These are phyloP conservation scores for Maniola hyperantus DNA, from an alignment of 2,888 invertebrate genomes.

Conservation along the genomic window DNA sequence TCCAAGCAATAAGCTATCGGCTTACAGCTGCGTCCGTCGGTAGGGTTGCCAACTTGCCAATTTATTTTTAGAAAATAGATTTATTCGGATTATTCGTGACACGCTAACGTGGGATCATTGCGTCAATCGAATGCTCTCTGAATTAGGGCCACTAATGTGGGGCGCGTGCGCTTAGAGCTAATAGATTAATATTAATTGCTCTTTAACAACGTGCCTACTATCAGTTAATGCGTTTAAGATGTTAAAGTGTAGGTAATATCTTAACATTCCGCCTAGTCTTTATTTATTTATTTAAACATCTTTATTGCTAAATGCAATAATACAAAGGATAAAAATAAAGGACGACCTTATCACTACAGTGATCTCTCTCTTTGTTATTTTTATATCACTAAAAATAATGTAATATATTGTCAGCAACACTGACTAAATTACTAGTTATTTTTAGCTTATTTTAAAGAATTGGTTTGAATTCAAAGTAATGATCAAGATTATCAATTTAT, in stretches of 20 bases:
- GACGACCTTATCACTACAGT: too few relatives aligned
- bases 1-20: constrained; percentile 75
- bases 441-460: too few relatives aligned
- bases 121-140: constrained; percentile 50
- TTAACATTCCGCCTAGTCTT: not conserved
- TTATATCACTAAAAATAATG: too few relatives aligned
- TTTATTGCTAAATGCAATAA: too few relatives aligned
- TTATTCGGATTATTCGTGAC: constrained; percentile 65
- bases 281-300: too few relatives aligned
- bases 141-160: constrained; percentile 31
- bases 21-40: constrained; percentile 69
- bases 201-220: not conserved
- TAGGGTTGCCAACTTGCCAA: constrained; percentile 77
- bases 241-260: not conserved
- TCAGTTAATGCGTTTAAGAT: constrained; percentile 17
- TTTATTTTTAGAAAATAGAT: constrained; percentile 72
- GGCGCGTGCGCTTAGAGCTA: constrained; percentile 1
- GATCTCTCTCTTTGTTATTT: too few relatives aligned
- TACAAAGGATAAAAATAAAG: too few relatives aligned
- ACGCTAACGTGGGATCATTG: constrained; percentile 63
- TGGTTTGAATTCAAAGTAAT: too few relatives aligned
- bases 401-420: too few relatives aligned
- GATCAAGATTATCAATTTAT: too few relatives aligned
- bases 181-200: constrained; percentile 23
- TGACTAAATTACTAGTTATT: too few relatives aligned